Percentiles rank a stretch among this genome's conserved stretches.
phyloP scores from a whole-genome alignment of 1,140 invertebrate species.

The Drosophila lini region DNA sequence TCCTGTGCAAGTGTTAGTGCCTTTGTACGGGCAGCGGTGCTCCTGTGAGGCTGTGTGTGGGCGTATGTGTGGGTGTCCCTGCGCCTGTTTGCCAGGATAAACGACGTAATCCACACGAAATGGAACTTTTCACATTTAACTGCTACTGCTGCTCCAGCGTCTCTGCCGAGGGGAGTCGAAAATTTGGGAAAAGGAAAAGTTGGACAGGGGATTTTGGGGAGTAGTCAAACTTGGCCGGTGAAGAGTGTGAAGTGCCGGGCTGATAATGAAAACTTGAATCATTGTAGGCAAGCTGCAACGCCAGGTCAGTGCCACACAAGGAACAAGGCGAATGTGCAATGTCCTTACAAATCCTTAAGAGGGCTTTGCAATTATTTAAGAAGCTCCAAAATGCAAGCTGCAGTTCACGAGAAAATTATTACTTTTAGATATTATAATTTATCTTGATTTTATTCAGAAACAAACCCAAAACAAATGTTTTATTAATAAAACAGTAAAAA shows the following conservation, averaged over 20 bases:
- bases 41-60: not conserved
- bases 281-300: constrained; percentile 69
- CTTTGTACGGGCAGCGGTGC: constrained; percentile 18
- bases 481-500: not conserved
- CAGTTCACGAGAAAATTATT: too few species aligned
- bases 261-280: constrained; percentile 82
- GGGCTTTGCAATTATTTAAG: not conserved
- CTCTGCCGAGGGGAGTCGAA: constrained; percentile 11
- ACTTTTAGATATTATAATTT: not conserved
- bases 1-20: constrained; percentile 31
- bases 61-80: constrained; percentile 29
- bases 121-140: constrained; percentile 82
- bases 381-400: not conserved
- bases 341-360: not conserved
- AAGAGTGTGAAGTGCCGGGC: constrained; percentile 42
- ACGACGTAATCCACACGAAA: constrained; percentile 79
- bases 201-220: constrained; percentile 2
- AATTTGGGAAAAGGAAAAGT: constrained; percentile 16
- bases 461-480: not conserved
- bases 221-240: constrained; percentile 31
- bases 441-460: not conserved
- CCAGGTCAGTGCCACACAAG: not conserved
- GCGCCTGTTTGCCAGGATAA: constrained; percentile 78
- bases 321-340: constrained; percentile 25
- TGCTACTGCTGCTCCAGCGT: constrained; percentile 27